Evolutionary conservation across 2,888 invertebrate species (phyloP), one percentile per base, ranked within the genome.

Genomic region (Leucophenga maculata): DNA sequence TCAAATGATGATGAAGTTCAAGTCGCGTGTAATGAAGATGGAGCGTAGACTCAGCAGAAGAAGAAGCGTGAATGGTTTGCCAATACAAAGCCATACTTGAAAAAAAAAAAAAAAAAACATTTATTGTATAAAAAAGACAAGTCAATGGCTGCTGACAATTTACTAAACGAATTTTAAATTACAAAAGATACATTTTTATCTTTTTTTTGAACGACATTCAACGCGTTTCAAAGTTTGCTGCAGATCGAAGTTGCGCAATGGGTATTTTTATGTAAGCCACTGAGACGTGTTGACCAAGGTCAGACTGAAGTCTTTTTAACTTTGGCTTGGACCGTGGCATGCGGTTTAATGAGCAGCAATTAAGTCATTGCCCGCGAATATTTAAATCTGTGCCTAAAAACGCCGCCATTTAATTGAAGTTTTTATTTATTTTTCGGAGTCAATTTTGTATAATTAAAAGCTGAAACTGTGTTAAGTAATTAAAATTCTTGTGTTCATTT

Each of bases 391-490:
- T 39, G 60, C 18, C 60, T 39, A 60, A 64, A 57, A 64, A 64
- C 46, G 14, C 16, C 46, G 14, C 16, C 48, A 46, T 64, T 64
- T 64, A n/a, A n/a, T n/a, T n/a, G n/a, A n/a, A n/a, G n/a, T n/a
- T n/a, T n/a, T n/a, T n/a, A n/a, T n/a, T n/a, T n/a, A n/a, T n/a
- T n/a, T n/a, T n/a, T n/a, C n/a, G n/a, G n/a, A n/a, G n/a, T n/a
- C n/a, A n/a, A 18, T 48, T 64, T 64, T 64, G n/a, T 22, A 20
- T 39, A 60, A 60, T 60, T 60, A 18, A 18, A 39, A n/a, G 9
- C 22, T 18, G 18, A 22, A 60, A 60, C 16, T 39, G 26, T 60
- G 9, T 8, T 44, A 44, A 60, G 16, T 64, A 46, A 9, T 64
- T 48, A 48, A 64, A 32, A 46, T 57, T 26, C 22, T 65, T 44